Percentiles rank a stretch among this genome's conserved stretches.
These are phyloP conservation scores for Phoenoteleia sp. DNA, from an alignment of 2,888 invertebrate species.

Conservation along the genomic window DNA sequence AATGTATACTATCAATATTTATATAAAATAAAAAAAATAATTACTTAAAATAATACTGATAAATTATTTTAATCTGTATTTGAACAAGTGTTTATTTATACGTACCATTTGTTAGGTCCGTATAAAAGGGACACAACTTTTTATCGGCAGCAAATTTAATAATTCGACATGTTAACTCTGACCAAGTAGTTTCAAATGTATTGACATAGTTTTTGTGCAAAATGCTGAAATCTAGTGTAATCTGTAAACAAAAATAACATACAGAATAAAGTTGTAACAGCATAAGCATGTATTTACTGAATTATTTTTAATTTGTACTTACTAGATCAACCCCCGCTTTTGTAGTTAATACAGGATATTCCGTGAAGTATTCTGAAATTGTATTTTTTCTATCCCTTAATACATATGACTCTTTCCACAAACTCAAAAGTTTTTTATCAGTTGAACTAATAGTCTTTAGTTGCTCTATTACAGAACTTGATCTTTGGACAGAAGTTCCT, in stretches of 20 bases:
- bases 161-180: not conserved
- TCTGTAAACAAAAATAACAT: slow-evolving; percentile 14
- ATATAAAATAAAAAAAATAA: too few species aligned
- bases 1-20: too few species aligned
- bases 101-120: not conserved
- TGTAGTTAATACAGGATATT: slow-evolving; percentile 35
- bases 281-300: too few species aligned
- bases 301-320: too few species aligned
- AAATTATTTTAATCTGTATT: too few species aligned
- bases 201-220: not conserved
- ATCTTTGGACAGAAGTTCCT: not conserved
- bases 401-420: slow-evolving; percentile 19
- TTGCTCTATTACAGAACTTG: not conserved
- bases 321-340: slow-evolving; percentile 18
- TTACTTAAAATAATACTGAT: too few species aligned
- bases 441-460: not conserved
- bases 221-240: slow-evolving; percentile 30
- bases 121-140: slow-evolving; percentile 10
- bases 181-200: slow-evolving; percentile 8
- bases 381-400: slow-evolving; percentile 30
- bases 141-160: not conserved
- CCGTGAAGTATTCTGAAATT: slow-evolving; percentile 31
- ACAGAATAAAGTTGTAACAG: too few species aligned
- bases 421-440: not conserved
- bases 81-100: not conserved